These are phyloP conservation scores for Hesperia comma DNA, from an alignment of 2,888 invertebrate genomes.

Conservation along the genomic window DNA sequence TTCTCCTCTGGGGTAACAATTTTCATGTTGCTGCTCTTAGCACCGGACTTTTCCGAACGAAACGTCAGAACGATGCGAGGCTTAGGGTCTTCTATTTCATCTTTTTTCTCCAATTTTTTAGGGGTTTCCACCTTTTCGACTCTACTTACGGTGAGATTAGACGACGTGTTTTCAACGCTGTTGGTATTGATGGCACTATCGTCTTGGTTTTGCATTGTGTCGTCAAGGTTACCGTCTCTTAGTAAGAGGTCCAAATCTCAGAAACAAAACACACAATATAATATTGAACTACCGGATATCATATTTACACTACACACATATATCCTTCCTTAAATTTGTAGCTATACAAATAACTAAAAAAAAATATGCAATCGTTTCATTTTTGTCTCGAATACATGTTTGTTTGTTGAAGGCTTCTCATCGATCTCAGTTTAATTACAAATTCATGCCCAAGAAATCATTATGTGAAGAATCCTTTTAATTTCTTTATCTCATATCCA, in stretches of 20 bases:
- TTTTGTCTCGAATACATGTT: not conserved
- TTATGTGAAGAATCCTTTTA: no score
- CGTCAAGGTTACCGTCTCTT: slow-evolving; percentile 57
- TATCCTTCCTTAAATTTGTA: not conserved
- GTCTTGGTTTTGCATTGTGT: slow-evolving; percentile 70
- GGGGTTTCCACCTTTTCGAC: slow-evolving; percentile 58
- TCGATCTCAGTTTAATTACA: not conserved
- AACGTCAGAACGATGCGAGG: slow-evolving; percentile 86
- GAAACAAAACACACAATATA: not conserved
- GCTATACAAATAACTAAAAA: not conserved
- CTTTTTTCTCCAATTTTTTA: slow-evolving; percentile 60
- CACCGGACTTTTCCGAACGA: slow-evolving; percentile 84
- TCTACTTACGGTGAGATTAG: slow-evolving; percentile 51
- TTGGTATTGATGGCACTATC: slow-evolving; percentile 57
- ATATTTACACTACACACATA: not conserved
- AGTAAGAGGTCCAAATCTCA: slow-evolving; percentile 38
- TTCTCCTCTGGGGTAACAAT: slow-evolving; percentile 77
- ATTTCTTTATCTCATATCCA: no score
- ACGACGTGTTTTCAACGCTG: slow-evolving; percentile 43
- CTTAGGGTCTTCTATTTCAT: slow-evolving; percentile 72
- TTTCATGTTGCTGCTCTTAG: slow-evolving; percentile 80
- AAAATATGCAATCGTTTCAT: not conserved
- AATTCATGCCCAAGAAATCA: no score
- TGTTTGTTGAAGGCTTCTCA: not conserved
- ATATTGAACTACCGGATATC: not conserved